Evolutionary conservation across 2,888 invertebrate species (phyloP), one percentile per base, ranked within the genome.

Genomic region (Mechanitis messenoides): DNA sequence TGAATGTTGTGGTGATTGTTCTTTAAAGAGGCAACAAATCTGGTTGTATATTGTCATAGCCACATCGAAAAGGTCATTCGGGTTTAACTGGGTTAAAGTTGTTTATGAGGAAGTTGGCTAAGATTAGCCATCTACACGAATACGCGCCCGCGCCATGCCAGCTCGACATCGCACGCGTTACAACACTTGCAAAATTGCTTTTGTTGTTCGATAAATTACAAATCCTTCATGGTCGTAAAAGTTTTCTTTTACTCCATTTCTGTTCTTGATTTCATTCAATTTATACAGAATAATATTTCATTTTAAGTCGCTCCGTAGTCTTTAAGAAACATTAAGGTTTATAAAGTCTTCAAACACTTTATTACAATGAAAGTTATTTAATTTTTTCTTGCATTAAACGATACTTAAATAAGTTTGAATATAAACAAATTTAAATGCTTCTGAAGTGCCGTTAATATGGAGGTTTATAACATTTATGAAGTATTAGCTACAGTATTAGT

Each of bases 151-250:
- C 35, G 4, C 35, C 35, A 6, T 6, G 35, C 3, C 35, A 35
- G 72, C 74, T 71, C 69, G 67, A 69, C 70, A 68, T 68, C 63
- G 68, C 61, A 60, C 55, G 58, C 57, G 72, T 72, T 78, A 76
- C 77, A 80, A 80, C 77, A 76, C 77, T 78, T 78, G 74, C 77
- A 77, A 83, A 85, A 84, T 84, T 80, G 73, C 78, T 83, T 83
- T 81, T 81, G 80, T 83, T 82, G 72, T 76, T 75, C 74, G 74
- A 78, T 79, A 78, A 80, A 79, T 80, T 81, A 77, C 72, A 74
- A 81, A 81, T 80, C 75, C 78, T 78, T 76, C 68, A 72, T 69
- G 58, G 65, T 59, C 64, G 67, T 61, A 60, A 61, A 69, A 69
- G 65, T 66, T 65, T 65, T 67, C 68, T 71, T 68, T 74, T 72